Evolutionary conservation across 2,888 invertebrate genomes (phyloP), one percentile per base, ranked within the genome.

Genomic region (Gymnocheta viridis): DNA sequence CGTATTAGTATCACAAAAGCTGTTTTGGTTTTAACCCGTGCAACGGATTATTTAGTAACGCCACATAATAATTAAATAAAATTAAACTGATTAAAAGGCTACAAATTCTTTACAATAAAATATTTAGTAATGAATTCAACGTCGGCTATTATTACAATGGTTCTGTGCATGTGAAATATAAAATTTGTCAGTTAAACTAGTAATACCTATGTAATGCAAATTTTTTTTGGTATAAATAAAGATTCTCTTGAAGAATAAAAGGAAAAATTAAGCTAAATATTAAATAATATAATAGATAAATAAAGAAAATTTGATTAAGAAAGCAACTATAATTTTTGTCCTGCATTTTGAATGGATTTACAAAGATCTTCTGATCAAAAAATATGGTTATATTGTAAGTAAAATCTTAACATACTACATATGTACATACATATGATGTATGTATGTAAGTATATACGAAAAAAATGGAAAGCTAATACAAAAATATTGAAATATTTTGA

Each of bases 381-480:
- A 90, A 90, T 88, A 90, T 90, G 90, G 90, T 90, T 86, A 88
- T 90, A 84, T 87, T 90, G 90, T 90, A 89, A 90, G 90, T 90
- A 38, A 64, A n/a, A 38, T n/a, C n/a, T n/a, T n/a, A n/a, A n/a
- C n/a, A n/a, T n/a, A n/a, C n/a, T n/a, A n/a, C n/a, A n/a, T n/a
- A n/a, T n/a, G n/a, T n/a, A n/a, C n/a, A n/a, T n/a, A n/a, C n/a
- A n/a, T n/a, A n/a, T n/a, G n/a, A n/a, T n/a, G n/a, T n/a, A n/a
- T n/a, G n/a, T n/a, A n/a, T n/a, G n/a, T n/a, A n/a, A n/a, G n/a
- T n/a, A n/a, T 2, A 19, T 0, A 70, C 29, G 44, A 29, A 35
- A 22, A n/a, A n/a, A 64, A 24, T 62, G 7, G 0, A 6, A 2
- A 38, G 2, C 12, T 6, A 47, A 9, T 24, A 27, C 4, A 27